Percentiles rank a stretch among this genome's conserved stretches.
Evolutionary conservation across 1,140 invertebrate species (phyloP).

Genomic region (Listronotus bonariensis): DNA sequence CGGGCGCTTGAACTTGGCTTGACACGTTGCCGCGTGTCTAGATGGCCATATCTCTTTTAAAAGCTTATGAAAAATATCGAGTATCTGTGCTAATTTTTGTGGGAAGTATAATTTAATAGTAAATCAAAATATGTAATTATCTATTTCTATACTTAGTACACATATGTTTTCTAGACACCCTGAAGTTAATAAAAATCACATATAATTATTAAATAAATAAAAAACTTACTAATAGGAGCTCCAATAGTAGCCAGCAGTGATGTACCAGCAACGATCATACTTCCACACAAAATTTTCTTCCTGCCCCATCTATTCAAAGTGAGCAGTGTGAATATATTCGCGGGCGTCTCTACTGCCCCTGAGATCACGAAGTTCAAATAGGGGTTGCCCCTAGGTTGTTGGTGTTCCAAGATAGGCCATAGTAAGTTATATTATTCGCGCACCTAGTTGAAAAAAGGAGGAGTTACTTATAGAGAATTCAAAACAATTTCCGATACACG

Average conservation of each 20-base stretch:
- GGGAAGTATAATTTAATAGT: too few species aligned
- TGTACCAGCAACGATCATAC: slow-evolving; percentile 70
- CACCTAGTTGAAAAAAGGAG: slow-evolving; percentile 61
- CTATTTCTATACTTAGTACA: too few species aligned
- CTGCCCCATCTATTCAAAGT: slow-evolving; percentile 74
- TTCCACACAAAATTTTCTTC: slow-evolving; percentile 68
- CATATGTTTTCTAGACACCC: too few species aligned
- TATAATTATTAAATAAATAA: neutral
- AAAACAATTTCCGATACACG: too few species aligned
- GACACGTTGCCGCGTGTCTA: too few species aligned
- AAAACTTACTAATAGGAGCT: slow-evolving; percentile 61
- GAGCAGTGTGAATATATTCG: slow-evolving; percentile 70
- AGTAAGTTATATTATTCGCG: slow-evolving; percentile 78
- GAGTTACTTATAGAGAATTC: too few species aligned
- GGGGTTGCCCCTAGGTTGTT: slow-evolving; percentile 73
- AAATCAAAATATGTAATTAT: too few species aligned
- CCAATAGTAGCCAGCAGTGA: slow-evolving; percentile 63
- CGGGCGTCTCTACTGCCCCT: slow-evolving; percentile 76
- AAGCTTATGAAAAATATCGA: too few species aligned
- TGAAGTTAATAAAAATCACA: too few species aligned
- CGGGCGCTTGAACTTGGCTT: too few species aligned
- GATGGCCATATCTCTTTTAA: too few species aligned
- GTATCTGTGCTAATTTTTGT: too few species aligned
- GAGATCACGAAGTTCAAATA: slow-evolving; percentile 77
- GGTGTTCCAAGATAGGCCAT: slow-evolving; percentile 79